Evolutionary conservation across 92 coral and sea anemone genomes (phyloP).

Genomic region (Isaurus tuberculatus): DNA sequence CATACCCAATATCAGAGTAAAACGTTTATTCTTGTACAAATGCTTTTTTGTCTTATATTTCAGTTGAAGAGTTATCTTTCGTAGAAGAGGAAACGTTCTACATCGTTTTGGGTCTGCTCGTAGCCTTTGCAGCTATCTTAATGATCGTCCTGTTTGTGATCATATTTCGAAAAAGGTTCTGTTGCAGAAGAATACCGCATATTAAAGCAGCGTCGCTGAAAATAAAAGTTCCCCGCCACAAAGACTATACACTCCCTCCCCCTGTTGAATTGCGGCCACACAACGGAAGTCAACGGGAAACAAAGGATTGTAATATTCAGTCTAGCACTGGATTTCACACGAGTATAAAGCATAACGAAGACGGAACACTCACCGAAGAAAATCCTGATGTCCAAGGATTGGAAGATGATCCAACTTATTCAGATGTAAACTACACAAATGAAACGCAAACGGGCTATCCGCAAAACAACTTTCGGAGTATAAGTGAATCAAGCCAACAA

Average conservation of each 20-base stretch:
- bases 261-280: not conserved
- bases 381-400: not conserved
- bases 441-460: not conserved
- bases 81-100: not conserved
- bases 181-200: not conserved
- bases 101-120: not conserved
- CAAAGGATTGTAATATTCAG: not conserved
- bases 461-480: not conserved
- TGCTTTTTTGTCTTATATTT: not conserved
- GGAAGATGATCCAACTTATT: not conserved
- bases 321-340: not conserved
- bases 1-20: no score
- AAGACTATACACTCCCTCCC: constrained; percentile 12
- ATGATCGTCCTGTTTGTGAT: not conserved
- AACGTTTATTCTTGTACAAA: no score
- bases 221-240: not conserved
- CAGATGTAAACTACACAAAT: not conserved
- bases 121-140: not conserved
- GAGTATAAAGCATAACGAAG: not conserved
- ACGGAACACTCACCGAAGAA: not conserved
- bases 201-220: constrained; percentile 14
- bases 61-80: constrained; percentile 21
- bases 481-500: not conserved
- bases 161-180: not conserved
- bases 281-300: no score